Conservation (phyloP, 1,140 invertebrate species). For the Caenorhabditis brenneri region DNA sequence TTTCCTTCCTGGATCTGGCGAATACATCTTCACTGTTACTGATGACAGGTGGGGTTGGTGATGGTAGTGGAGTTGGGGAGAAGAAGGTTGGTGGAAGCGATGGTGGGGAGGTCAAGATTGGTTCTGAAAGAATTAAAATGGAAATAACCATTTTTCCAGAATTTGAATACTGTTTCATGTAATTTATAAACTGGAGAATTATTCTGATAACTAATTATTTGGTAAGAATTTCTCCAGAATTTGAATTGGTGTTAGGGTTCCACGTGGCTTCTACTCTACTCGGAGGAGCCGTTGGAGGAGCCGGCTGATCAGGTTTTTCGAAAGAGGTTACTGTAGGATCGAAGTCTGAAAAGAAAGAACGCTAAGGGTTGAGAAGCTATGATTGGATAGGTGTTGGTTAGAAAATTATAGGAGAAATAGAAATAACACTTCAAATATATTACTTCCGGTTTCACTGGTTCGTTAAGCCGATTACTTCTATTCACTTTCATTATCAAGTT, state of each 20-base stretch:
- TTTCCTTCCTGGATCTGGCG: not conserved
- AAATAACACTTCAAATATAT: too few species aligned
- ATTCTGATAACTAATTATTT: too few species aligned
- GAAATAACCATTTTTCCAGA: too few species aligned
- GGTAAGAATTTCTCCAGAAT: conserved; percentile 33
- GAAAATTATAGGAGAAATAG: too few species aligned
- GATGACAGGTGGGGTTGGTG: not conserved
- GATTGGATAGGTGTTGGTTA: conserved; percentile 3
- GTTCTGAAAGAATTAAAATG: too few species aligned
- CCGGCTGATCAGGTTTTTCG: not conserved
- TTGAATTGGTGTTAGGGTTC: not conserved
- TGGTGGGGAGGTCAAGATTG: not conserved
- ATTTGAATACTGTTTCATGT: too few species aligned
- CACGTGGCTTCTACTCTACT: not conserved
- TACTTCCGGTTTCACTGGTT: too few species aligned
- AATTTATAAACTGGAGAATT: too few species aligned
- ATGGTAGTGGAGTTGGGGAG: not conserved
- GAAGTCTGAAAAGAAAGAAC: not conserved
- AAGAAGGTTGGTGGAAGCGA: not conserved
- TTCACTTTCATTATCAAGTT: not conserved
- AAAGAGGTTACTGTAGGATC: not conserved
- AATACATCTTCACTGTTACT: conserved; percentile 21
- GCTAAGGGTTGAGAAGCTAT: not conserved
- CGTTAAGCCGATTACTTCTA: too few species aligned
- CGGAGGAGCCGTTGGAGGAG: not conserved